Conservation (phyloP, 2,888 invertebrate species). For the Chydorus sphaericus region DNA sequence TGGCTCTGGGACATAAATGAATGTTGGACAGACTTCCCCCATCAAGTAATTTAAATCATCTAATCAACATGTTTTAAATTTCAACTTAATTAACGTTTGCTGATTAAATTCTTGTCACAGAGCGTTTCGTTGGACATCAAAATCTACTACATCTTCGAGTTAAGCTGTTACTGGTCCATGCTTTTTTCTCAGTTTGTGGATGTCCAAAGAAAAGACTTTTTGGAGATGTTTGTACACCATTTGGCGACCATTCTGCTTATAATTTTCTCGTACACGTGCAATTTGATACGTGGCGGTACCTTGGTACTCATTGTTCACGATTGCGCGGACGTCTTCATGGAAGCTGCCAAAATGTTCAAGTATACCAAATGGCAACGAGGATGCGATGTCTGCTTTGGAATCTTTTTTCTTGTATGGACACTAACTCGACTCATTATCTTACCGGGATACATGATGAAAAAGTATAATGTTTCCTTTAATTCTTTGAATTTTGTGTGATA, state of each 20-base stretch:
- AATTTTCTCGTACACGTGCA: constrained; percentile 87
- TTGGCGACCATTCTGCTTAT: constrained; percentile 80
- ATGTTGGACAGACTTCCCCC: constrained; percentile 67
- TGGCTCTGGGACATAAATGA: constrained; percentile 85
- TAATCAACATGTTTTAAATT: constrained; percentile 19
- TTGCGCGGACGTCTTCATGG: constrained; percentile 76
- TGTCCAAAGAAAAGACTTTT: constrained; percentile 83
- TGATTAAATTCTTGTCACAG: constrained; percentile 33
- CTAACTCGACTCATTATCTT: constrained; percentile 73
- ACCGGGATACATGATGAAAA: constrained; percentile 75
- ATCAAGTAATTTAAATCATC: constrained; percentile 26
- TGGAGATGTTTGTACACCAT: constrained; percentile 98
- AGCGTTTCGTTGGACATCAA: constrained; percentile 65
- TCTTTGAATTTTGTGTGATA: not conserved
- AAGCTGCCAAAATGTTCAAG: constrained; percentile 85
- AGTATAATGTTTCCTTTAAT: constrained; percentile 35
- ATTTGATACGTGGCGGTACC: constrained; percentile 79
- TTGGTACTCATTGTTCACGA: constrained; percentile 77
- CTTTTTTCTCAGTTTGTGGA: constrained; percentile 87
- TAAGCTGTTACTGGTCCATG: constrained; percentile 90
- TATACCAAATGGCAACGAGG: constrained; percentile 77
- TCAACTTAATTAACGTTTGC: not conserved
- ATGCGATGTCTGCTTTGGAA: constrained; percentile 72
- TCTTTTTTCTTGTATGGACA: constrained; percentile 86
- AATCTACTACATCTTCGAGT: constrained; percentile 92